Conservation (phyloP, 2,113 vertebrate species). For the Centropristis striata region DNA sequence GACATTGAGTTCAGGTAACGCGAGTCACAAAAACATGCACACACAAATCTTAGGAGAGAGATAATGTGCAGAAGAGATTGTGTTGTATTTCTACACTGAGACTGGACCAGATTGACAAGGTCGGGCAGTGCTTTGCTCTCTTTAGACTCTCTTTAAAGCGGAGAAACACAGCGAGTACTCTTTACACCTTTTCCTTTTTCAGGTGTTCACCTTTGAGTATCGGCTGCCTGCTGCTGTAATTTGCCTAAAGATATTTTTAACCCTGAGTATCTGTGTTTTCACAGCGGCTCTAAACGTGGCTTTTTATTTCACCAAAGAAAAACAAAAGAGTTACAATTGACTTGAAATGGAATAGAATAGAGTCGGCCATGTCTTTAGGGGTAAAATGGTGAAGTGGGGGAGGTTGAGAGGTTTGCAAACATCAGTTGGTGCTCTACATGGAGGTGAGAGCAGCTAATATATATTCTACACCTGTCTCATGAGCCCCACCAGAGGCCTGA, state of each 20-base stretch:
- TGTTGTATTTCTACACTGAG: slow-evolving; percentile 6
- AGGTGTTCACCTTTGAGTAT: slow-evolving; percentile 2
- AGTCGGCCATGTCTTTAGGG: too few relatives aligned
- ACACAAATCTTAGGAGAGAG: slow-evolving; percentile 16
- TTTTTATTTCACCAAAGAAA: too few relatives aligned
- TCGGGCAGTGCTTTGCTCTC: slow-evolving; percentile 24
- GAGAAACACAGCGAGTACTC: slow-evolving; percentile 3
- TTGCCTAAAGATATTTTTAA: neutral
- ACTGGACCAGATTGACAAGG: slow-evolving; percentile 31
- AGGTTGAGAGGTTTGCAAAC: too few relatives aligned
- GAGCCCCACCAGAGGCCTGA: too few relatives aligned
- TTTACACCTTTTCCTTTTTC: slow-evolving; percentile 3
- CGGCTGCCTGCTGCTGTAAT: slow-evolving; percentile 13
- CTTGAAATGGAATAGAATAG: too few relatives aligned
- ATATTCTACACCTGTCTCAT: too few relatives aligned
- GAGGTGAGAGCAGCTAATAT: too few relatives aligned
- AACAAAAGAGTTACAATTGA: too few relatives aligned
- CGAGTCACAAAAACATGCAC: neutral
- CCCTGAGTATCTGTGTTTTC: neutral
- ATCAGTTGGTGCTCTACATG: too few relatives aligned
- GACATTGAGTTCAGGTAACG: slow-evolving; percentile 69
- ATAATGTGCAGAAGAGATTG: neutral
- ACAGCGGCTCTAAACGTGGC: too few relatives aligned
- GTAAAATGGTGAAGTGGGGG: too few relatives aligned
- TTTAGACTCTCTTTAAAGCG: slow-evolving; percentile 7